A percentile compares a stretch with the other conserved stretches of the same genome.
phyloP scores from a whole-genome alignment of 1,140 invertebrate species.

The Aplysia californica region DNA sequence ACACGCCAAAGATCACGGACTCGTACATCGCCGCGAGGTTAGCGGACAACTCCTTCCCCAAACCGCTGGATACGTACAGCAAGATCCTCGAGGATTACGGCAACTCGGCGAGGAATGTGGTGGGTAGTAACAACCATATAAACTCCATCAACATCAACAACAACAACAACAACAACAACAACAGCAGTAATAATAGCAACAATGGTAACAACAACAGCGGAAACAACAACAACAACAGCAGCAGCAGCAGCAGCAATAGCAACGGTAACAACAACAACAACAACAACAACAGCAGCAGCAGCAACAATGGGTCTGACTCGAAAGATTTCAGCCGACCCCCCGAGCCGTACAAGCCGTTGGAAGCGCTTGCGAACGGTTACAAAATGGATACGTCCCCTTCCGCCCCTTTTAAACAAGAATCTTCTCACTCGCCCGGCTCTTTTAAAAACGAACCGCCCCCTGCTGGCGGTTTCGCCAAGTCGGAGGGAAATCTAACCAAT shows the following conservation, averaged over 20 bases:
- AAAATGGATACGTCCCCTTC: not conserved
- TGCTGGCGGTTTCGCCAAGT: not conserved
- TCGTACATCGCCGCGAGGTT: not conserved
- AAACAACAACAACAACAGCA: slow-evolving; percentile 18
- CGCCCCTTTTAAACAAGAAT: slow-evolving; percentile 5
- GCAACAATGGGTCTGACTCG: not conserved
- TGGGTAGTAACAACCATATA: not conserved
- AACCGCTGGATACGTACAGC: slow-evolving; percentile 9
- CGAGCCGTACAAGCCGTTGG: slow-evolving; percentile 20
- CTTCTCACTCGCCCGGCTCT: not conserved
- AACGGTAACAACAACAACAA: too few species aligned
- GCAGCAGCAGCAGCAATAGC: too few species aligned
- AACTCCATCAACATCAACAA: slow-evolving; percentile 8
- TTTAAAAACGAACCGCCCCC: slow-evolving; percentile 3
- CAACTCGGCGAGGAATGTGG: slow-evolving; percentile 1
- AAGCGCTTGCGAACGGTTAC: slow-evolving; percentile 9
- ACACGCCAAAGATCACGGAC: slow-evolving; percentile 4
- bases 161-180: slow-evolving; percentile 24
- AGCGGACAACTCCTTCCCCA: slow-evolving; percentile 8
- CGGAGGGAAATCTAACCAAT: not conserved
- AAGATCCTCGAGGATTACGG: slow-evolving; percentile 18
- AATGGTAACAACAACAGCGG: slow-evolving; percentile 13
- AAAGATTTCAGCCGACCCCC: not conserved
- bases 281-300: slow-evolving; percentile 20
- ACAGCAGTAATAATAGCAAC: not conserved